Evolutionary conservation across 1,140 invertebrate genomes (phyloP), one percentile per base, ranked within the genome.

Genomic region (Cyclina sinensis): DNA sequence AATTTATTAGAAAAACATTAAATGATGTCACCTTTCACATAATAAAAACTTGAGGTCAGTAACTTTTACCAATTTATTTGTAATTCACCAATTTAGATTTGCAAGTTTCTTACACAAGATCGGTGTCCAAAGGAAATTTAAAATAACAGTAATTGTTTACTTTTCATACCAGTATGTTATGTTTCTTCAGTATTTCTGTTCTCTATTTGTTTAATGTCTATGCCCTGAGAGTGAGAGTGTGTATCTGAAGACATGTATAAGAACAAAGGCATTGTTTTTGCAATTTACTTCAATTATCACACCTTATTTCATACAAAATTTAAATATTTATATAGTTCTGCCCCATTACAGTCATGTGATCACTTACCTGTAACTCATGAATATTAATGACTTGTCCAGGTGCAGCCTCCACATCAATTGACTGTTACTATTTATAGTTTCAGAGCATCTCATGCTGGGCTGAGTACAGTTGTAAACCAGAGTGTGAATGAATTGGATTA

Each of bases 391-490:
- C 18, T 7, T 30, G 32, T 65, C 62, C 62, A 65, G 62, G 62
- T 65, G 62, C 62, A 65, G 62, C 62, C 24, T 65, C 62, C 62
- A 30, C 18, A 35, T 12, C 24, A 32, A 65, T 65, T 65, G 62
- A 35, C 32, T 32, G 62, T 65, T 65, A 30, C 62, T 65, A 65
- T 65, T 65, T 65, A 65, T 65, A 65, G 62, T 5, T 65, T 30
- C 62, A 65, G 62, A 65, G 62, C 62, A 35, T 65, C 62, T 65
- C 62, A 65, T 18, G 32, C 62, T 65, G 62, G 62, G 62, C 62
- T 5, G 18, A 18, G n/a, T 30, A 21, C 62, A 32, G 62, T 65
- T 30, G 62, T 65, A 32, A 65, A 65, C 62, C n/a, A 32, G 62
- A 65, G 62, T 65, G 62, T 35, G 62, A 65, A 65, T 35, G 62